phyloP scores from a whole-genome alignment of 2,888 invertebrate species.

The Adineta ricciae region DNA sequence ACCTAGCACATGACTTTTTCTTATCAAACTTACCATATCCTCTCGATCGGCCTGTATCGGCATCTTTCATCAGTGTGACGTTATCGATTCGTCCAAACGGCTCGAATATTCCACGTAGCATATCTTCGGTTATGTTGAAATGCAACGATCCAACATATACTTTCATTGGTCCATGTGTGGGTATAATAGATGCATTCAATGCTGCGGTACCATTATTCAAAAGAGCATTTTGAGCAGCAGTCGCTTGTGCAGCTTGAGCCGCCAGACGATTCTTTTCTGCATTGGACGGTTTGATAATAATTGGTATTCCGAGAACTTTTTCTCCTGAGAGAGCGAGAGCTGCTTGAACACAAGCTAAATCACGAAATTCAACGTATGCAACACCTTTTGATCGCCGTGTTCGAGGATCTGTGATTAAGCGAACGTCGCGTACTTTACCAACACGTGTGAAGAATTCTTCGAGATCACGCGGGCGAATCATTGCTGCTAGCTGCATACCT shows the following conservation, averaged over 20 bases:
- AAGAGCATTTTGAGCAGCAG: background rate
- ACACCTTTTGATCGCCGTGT: conserved; percentile 96
- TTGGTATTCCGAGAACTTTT: conserved; percentile 66
- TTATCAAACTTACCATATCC: conserved; percentile 7
- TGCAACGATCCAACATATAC: conserved; percentile 93
- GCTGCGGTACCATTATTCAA: conserved; percentile 36
- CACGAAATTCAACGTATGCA: conserved; percentile 97
- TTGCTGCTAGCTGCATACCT: conserved; percentile 83
- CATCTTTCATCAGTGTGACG: conserved; percentile 22
- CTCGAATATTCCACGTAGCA: conserved; percentile 94
- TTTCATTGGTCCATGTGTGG: conserved; percentile 78
- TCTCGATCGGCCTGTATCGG: conserved; percentile 26
- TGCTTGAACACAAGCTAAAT: conserved; percentile 88
- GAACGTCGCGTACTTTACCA: conserved; percentile 86
- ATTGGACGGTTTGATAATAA: conserved; percentile 93
- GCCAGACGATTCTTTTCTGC: conserved; percentile 61
- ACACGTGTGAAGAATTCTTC: conserved; percentile 98
- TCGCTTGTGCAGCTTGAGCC: conserved; percentile 29
- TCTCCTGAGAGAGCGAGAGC: conserved; percentile 80
- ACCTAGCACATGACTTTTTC: background rate
- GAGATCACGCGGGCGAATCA: conserved; percentile 80
- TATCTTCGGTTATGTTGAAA: conserved; percentile 96
- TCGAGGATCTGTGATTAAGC: conserved; percentile 95
- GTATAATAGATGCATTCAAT: conserved; percentile 13
- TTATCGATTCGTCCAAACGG: conserved; percentile 64